These are phyloP conservation scores for Seriola quinqueradiata DNA, from an alignment of 2,113 vertebrate species.

Conservation along the genomic window DNA sequence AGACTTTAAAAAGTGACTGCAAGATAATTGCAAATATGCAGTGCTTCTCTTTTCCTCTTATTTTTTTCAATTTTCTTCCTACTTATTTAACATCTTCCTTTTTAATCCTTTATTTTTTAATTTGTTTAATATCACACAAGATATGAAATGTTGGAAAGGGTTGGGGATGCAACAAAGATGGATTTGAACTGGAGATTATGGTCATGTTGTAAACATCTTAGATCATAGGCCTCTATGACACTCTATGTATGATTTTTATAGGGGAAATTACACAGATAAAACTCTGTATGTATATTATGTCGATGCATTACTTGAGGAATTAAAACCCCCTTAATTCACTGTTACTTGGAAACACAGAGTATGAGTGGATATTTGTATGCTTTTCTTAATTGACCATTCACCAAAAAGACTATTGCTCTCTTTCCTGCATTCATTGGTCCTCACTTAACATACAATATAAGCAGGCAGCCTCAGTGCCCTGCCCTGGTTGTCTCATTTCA, in stretches of 20 bases:
- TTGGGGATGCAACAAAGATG: background rate
- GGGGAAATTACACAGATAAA: too few relatives aligned
- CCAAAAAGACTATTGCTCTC: background rate
- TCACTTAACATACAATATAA: background rate
- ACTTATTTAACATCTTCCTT: slow-evolving; percentile 3
- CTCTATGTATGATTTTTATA: too few relatives aligned
- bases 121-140: background rate
- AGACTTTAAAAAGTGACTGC: too few relatives aligned
- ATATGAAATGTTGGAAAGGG: background rate
- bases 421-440: background rate
- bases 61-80: background rate
- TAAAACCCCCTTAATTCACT: background rate
- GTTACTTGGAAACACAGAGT: background rate
- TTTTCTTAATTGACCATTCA: too few relatives aligned
- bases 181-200: background rate
- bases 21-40: too few relatives aligned
- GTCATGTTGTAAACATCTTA: background rate
- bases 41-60: too few relatives aligned
- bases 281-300: too few relatives aligned
- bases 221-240: background rate
- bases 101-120: background rate
- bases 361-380: too few relatives aligned
- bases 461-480: background rate
- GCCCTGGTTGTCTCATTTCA: slow-evolving; percentile 31
- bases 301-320: too few relatives aligned